Evolutionary conservation across 2,888 invertebrate genomes (phyloP).

Genomic region (Octodonta nipae): DNA sequence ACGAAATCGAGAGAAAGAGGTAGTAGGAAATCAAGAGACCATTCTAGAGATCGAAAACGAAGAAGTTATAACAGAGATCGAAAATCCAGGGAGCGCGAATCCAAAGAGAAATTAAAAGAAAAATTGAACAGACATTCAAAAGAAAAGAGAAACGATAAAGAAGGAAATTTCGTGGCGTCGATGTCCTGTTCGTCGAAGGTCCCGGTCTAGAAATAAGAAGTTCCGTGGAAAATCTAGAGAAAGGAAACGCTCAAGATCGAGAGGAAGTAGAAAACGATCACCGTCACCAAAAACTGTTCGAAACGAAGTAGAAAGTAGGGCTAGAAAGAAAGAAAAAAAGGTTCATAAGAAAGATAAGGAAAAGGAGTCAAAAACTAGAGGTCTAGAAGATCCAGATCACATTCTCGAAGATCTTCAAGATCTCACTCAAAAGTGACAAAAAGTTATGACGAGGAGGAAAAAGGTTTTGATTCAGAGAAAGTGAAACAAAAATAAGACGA

Average conservation of each 20-base stretch:
- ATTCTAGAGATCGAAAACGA: constrained; percentile 20
- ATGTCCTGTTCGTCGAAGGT: constrained; percentile 27
- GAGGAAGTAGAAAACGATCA: constrained; percentile 20
- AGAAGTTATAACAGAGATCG: constrained; percentile 16
- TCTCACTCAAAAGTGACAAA: constrained; percentile 34
- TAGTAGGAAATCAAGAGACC: constrained; percentile 17
- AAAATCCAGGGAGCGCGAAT: constrained; percentile 24
- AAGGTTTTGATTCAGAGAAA: constrained; percentile 36
- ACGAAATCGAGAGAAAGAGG: constrained; percentile 13
- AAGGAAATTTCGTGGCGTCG: constrained; percentile 27
- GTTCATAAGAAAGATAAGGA: constrained; percentile 24
- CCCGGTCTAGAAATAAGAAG: constrained; percentile 46
- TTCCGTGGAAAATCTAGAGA: constrained; percentile 33
- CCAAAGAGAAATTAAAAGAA: constrained; percentile 30
- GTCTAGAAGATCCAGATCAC: constrained; percentile 20
- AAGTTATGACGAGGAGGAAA: constrained; percentile 42
- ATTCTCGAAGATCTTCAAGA: constrained; percentile 18
- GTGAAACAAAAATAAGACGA: constrained; percentile 22
- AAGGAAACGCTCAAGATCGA: not conserved
- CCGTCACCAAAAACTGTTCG: constrained; percentile 26
- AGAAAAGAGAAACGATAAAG: constrained; percentile 31
- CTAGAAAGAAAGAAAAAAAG: constrained; percentile 23
- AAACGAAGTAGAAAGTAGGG: constrained; percentile 29
- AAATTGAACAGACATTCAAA: constrained; percentile 28
- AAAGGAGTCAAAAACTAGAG: constrained; percentile 8